phyloP scores from a whole-genome alignment of 2,888 invertebrate species.

The Tiliacea citrago region DNA sequence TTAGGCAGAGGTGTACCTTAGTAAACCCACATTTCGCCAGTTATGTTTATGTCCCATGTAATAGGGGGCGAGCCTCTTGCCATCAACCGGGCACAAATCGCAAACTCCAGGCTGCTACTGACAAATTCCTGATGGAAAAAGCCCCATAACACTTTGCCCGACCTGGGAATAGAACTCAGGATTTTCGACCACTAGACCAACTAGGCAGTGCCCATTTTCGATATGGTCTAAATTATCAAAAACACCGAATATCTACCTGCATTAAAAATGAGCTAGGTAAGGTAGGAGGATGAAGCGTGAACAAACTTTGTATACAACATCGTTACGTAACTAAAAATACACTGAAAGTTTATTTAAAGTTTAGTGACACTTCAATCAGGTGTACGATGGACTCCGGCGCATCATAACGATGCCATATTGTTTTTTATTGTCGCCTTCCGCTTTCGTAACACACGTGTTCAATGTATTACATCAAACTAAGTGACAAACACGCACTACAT shows the following conservation, averaged over 20 bases:
- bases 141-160: too few relatives aligned
- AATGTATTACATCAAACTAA: slow-evolving; percentile 67
- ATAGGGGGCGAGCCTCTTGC: too few relatives aligned
- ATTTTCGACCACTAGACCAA: not conserved
- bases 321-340: slow-evolving; percentile 65
- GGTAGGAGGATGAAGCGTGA: not conserved
- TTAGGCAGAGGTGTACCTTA: not conserved
- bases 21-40: not conserved
- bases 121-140: too few relatives aligned
- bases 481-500: slow-evolving; percentile 53
- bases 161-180: not conserved
- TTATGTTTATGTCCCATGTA: too few relatives aligned
- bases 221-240: not conserved
- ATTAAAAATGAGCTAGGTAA: not conserved
- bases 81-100: too few relatives aligned
- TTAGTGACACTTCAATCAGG: slow-evolving; percentile 75
- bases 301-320: not conserved
- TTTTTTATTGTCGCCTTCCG: slow-evolving; percentile 80
- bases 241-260: not conserved
- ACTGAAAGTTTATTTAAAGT: slow-evolving; percentile 60
- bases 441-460: slow-evolving; percentile 75
- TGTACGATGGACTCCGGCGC: slow-evolving; percentile 68
- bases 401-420: slow-evolving; percentile 76
- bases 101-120: too few relatives aligned
- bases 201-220: not conserved